These are phyloP conservation scores for Varecia variegata DNA, from an alignment of 2,797 vertebrate species.

Conservation along the genomic window DNA sequence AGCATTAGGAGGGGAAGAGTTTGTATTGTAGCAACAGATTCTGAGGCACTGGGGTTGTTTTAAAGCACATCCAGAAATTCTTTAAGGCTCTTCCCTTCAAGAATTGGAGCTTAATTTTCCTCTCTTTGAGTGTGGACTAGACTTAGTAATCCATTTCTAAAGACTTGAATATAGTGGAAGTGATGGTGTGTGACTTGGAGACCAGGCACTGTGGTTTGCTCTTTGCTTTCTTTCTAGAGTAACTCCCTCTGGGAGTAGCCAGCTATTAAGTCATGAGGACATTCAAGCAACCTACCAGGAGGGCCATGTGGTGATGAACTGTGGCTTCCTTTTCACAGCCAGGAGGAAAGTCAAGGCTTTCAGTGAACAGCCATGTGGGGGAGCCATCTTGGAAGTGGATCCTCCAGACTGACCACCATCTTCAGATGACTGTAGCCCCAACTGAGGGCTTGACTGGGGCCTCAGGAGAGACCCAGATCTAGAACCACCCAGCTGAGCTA, in stretches of 20 bases:
- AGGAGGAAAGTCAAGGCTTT: background rate
- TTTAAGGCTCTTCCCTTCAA: background rate
- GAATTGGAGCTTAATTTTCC: background rate
- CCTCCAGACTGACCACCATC: background rate
- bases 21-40: background rate
- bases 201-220: background rate
- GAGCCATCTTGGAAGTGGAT: background rate
- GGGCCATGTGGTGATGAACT: background rate
- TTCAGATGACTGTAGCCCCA: background rate
- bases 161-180: background rate
- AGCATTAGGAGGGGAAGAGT: background rate
- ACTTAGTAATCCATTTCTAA: background rate
- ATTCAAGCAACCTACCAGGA: background rate
- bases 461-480: background rate
- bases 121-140: background rate
- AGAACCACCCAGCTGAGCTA: background rate
- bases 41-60: background rate
- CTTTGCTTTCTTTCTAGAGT: background rate
- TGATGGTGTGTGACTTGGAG: background rate
- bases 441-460: background rate
- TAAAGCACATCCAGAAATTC: background rate
- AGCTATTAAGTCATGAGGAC: background rate
- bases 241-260: background rate
- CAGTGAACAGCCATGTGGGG: background rate
- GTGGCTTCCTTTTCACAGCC: background rate